These are phyloP conservation scores for Zophobas atratus DNA, from an alignment of 1,140 invertebrate genomes.

Conservation along the genomic window DNA sequence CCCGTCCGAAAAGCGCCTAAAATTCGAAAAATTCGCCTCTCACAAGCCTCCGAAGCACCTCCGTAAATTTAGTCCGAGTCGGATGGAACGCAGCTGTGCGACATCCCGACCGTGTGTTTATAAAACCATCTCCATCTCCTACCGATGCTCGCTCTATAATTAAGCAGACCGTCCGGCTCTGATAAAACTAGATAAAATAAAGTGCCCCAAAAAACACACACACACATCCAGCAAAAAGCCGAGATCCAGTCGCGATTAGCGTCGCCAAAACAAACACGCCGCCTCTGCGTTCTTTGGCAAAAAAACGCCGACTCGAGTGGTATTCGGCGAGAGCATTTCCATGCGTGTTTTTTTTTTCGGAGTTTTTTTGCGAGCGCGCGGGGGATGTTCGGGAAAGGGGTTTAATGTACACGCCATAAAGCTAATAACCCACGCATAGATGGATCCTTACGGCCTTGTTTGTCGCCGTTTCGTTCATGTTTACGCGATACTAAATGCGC, in stretches of 20 bases:
- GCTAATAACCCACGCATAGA: background rate
- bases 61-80: slow-evolving; percentile 6
- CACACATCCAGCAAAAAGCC: background rate
- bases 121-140: slow-evolving; percentile 1
- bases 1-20: background rate
- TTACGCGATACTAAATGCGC: background rate
- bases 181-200: slow-evolving; percentile 6
- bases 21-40: background rate
- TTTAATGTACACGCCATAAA: slow-evolving; percentile 7
- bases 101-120: slow-evolving; percentile 1
- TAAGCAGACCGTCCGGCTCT: background rate
- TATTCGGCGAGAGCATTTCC: background rate
- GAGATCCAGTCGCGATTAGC: background rate
- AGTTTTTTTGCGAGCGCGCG: too few species aligned
- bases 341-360: too few species aligned
- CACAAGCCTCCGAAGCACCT: background rate
- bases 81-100: slow-evolving; percentile 16
- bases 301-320: background rate
- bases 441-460: background rate
- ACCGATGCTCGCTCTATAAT: background rate
- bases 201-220: background rate
- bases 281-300: background rate
- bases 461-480: background rate
- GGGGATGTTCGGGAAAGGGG: background rate
- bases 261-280: background rate